Percentiles rank a stretch among this genome's conserved stretches.
Evolutionary conservation across 2,888 invertebrate species (phyloP).

Genomic region (Andrena bicolor): DNA sequence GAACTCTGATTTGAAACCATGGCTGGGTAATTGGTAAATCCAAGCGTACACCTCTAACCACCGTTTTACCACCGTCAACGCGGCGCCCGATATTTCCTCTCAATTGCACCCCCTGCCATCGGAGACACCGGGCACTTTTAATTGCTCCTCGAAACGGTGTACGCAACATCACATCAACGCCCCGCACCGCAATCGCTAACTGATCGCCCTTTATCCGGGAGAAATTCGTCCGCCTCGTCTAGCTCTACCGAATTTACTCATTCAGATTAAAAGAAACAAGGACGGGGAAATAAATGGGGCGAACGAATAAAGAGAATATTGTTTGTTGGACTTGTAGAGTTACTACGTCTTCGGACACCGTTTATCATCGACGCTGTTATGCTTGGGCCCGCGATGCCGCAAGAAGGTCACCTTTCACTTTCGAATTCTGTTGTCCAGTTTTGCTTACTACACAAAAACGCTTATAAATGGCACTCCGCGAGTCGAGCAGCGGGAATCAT

Average conservation of each 20-base stretch:
- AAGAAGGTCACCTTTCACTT: slow-evolving; percentile 46
- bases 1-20: slow-evolving; percentile 30
- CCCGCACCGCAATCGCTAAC: neutral
- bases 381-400: slow-evolving; percentile 12
- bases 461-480: neutral
- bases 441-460: slow-evolving; percentile 12
- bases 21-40: slow-evolving; percentile 44
- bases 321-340: neutral
- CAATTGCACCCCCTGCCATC: slow-evolving; percentile 31
- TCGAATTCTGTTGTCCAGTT: slow-evolving; percentile 32
- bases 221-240: neutral
- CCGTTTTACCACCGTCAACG: slow-evolving; percentile 44
- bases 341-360: neutral
- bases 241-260: neutral
- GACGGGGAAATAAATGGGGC: neutral
- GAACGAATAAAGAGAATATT: neutral
- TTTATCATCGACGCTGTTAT: slow-evolving; percentile 5
- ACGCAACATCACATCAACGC: slow-evolving; percentile 12
- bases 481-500: neutral
- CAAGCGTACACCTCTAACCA: slow-evolving; percentile 31
- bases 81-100: slow-evolving; percentile 40
- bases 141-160: slow-evolving; percentile 33
- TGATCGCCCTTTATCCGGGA: neutral
- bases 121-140: slow-evolving; percentile 39
- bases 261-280: neutral